phyloP scores from a whole-genome alignment of 2,888 invertebrate genomes.

The Heliconius charithonia region DNA sequence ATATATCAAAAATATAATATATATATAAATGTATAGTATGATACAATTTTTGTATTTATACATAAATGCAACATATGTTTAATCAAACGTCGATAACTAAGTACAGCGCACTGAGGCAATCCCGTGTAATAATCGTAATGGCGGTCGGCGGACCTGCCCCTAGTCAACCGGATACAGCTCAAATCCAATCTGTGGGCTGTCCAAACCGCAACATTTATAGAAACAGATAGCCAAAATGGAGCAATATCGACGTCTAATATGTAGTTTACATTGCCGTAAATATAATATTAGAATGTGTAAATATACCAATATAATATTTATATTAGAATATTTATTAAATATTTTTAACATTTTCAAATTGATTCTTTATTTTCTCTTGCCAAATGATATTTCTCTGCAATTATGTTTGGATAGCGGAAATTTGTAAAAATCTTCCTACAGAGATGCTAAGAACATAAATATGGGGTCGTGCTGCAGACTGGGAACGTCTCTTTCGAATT shows the following conservation, averaged over 20 bases:
- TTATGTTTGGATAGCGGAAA: too few relatives aligned
- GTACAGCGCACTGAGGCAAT: neutral
- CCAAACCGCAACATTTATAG: slow-evolving; percentile 15
- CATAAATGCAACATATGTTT: neutral
- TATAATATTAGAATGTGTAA: neutral
- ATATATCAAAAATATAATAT: too few relatives aligned
- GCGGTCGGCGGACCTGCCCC: slow-evolving; percentile 19
- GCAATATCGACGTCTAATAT: neutral
- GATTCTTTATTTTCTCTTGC: too few relatives aligned
- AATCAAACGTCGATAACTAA: neutral
- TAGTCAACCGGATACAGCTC: slow-evolving; percentile 20
- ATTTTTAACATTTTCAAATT: too few relatives aligned
- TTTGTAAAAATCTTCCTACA: too few relatives aligned
- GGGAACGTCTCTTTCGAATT: too few relatives aligned
- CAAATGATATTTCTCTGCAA: too few relatives aligned
- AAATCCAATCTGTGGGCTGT: slow-evolving; percentile 26
- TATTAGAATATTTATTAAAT: neutral
- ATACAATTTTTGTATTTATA: neutral
- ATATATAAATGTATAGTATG: too few relatives aligned
- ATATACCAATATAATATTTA: neutral
- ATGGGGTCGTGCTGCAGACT: too few relatives aligned
- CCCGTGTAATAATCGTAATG: slow-evolving; percentile 4
- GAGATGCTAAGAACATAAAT: too few relatives aligned
- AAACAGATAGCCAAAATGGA: slow-evolving; percentile 10
- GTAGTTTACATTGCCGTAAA: neutral